Base-by-base conservation (phyloP, 2,797 vertebrate genomes). In the Typhlichthys eigenmanni region DNA sequence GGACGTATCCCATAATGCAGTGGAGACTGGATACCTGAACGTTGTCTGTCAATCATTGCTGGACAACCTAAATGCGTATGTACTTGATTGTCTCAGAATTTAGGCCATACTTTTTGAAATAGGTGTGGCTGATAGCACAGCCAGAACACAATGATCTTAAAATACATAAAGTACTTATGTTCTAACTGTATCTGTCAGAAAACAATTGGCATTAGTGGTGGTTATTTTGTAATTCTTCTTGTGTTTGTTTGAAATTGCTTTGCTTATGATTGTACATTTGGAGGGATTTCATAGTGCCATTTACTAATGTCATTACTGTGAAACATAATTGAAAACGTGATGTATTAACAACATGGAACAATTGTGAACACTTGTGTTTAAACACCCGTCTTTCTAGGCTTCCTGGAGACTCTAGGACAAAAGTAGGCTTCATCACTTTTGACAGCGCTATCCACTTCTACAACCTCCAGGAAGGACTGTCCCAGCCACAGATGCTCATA, bases 391-490 rank as follows among this genome's bases (percentile, higher is more conserved):
- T 78, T 86, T 90, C 66, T 74, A 98, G 97, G 87, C 94, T 98
- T 86, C 97, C 96, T 66, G 97, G 97, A 80, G 98, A 98, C 88
- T 93, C 96, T 1, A 92, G 97, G 86, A 98, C 95, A 78, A 98
- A 97, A 88, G 93, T 98, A 47, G 97, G 96, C 79, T 98, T 98
- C 84, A 94, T 98, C 90, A 98, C 97, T 0, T 98, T 98, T 79
- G 96, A 98, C 89, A 98, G 96, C 90, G 97, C 95, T 85, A 94
- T 98, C 88, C 97, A 98, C 84, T 98, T 98, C 92, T 98, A 98
- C 90, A 96, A 96, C 84, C 95, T 98, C 66, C 96, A 98, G 85
- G 96, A 98, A 89, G 96, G 96, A 57, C 94, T 98, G 49, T 96
- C 96, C 49, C 97, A 98, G 85, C 96, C 97, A 50, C 97, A 98